These are phyloP conservation scores for Ceyx erithaca DNA, from an alignment of 2,797 vertebrate species.

Conservation along the genomic window DNA sequence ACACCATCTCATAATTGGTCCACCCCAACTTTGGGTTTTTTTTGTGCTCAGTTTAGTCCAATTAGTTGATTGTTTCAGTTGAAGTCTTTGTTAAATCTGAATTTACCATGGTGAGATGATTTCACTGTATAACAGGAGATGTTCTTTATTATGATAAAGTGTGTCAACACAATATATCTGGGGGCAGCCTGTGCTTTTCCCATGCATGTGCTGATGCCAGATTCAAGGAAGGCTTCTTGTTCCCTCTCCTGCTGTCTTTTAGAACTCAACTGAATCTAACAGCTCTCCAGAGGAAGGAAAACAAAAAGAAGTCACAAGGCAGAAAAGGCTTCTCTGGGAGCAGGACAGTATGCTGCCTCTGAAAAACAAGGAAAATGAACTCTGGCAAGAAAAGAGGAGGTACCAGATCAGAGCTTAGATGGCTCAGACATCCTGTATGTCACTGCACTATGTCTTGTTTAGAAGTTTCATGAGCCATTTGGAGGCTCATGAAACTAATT, in stretches of 20 bases:
- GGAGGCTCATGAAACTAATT: background rate
- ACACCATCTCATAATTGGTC: background rate
- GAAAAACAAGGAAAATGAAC: constrained; percentile 43
- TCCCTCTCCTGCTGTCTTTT: background rate
- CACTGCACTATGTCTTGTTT: background rate
- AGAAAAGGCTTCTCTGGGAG: constrained; percentile 60
- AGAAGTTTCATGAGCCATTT: background rate
- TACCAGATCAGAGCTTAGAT: background rate
- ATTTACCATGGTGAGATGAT: background rate
- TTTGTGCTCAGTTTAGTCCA: background rate
- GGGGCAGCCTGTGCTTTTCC: background rate
- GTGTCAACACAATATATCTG: background rate
- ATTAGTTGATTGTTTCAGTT: background rate
- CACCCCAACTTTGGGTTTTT: background rate
- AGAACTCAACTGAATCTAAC: constrained; percentile 71
- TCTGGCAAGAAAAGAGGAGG: constrained; percentile 62
- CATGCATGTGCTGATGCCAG: background rate
- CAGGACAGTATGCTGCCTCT: constrained; percentile 7
- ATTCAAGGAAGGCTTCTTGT: background rate
- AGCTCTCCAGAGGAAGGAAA: constrained; percentile 71
- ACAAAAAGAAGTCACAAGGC: constrained; percentile 64
- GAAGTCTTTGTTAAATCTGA: background rate
- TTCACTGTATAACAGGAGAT: background rate
- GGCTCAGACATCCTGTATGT: background rate
- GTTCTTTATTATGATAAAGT: background rate